These are phyloP conservation scores for Acronicta leporina DNA, from an alignment of 2,888 invertebrate genomes.

Conservation along the genomic window DNA sequence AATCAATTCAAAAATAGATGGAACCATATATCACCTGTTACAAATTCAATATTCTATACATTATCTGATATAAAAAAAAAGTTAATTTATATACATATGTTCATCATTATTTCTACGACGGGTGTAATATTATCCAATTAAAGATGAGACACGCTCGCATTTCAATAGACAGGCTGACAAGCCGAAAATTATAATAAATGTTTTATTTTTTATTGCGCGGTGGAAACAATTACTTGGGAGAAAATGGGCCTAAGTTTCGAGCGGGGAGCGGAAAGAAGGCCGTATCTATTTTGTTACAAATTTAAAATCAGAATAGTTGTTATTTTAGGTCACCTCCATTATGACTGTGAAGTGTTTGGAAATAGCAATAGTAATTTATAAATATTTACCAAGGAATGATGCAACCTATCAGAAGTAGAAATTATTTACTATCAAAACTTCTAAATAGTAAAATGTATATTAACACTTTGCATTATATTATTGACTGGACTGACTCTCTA, in stretches of 20 bases:
- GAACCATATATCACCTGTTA: conserved; percentile 54
- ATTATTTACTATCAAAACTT: too few species aligned
- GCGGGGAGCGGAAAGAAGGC: conserved; percentile 33
- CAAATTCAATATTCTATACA: conserved; percentile 40
- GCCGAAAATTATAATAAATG: conserved; percentile 86
- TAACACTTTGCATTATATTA: too few species aligned
- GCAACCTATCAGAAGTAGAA: too few species aligned
- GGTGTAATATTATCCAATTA: conserved; percentile 84
- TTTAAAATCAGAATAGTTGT: background rate
- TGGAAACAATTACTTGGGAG: conserved; percentile 79
- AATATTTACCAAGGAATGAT: too few species aligned
- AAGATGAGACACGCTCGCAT: conserved; percentile 86
- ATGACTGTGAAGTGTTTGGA: too few species aligned
- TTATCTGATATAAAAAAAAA: conserved; percentile 50
- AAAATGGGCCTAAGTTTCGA: conserved; percentile 43
- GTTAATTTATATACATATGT: conserved; percentile 63
- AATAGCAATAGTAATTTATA: too few species aligned
- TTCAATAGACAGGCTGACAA: conserved; percentile 86
- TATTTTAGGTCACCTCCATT: too few species aligned
- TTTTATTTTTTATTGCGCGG: conserved; percentile 77
- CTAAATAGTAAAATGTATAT: too few species aligned
- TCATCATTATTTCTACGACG: conserved; percentile 61
- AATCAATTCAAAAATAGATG: conserved; percentile 51
- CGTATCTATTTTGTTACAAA: background rate
- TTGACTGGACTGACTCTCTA: too few species aligned